phyloP scores from a whole-genome alignment of 2,888 invertebrate genomes.

The Tenodera sinensis region DNA sequence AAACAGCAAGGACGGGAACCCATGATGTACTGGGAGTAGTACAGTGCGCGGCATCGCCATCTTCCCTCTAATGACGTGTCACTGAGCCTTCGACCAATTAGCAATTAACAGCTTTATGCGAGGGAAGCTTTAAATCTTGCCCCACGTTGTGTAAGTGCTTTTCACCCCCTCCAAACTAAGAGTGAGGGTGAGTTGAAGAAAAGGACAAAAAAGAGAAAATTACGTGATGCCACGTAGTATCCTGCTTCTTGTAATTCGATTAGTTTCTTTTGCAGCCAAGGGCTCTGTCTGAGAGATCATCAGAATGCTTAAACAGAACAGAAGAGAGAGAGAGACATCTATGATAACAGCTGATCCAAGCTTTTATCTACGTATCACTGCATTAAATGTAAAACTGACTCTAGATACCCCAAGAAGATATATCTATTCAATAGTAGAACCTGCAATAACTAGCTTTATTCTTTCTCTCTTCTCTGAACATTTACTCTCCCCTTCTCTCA shows the following conservation, averaged over 20 bases:
- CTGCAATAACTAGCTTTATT: too few relatives aligned
- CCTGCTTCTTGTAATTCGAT: not conserved
- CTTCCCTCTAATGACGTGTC: constrained; percentile 25
- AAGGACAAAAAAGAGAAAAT: not conserved
- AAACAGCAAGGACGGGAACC: not conserved
- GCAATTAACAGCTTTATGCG: constrained; percentile 22
- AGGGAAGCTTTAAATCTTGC: constrained; percentile 12
- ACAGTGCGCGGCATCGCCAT: not conserved
- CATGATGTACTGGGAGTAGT: not conserved
- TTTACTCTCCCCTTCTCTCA: too few relatives aligned
- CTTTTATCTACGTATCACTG: not conserved
- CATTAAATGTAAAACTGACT: too few relatives aligned
- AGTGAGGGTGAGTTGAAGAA: not conserved
- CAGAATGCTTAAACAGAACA: not conserved
- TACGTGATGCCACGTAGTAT: not conserved
- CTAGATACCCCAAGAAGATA: too few relatives aligned
- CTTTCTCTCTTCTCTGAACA: too few relatives aligned
- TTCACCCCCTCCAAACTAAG: not conserved
- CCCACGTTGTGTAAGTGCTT: not conserved
- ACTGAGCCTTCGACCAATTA: constrained; percentile 22
- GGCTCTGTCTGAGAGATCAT: not conserved
- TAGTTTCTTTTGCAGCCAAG: not conserved
- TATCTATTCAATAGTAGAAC: too few relatives aligned
- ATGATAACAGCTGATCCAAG: not conserved
- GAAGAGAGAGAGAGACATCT: not conserved